A percentile compares a stretch with the other conserved stretches of the same genome.
Evolutionary conservation across 2,797 vertebrate species (phyloP).

Genomic region (Florisuga fusca): DNA sequence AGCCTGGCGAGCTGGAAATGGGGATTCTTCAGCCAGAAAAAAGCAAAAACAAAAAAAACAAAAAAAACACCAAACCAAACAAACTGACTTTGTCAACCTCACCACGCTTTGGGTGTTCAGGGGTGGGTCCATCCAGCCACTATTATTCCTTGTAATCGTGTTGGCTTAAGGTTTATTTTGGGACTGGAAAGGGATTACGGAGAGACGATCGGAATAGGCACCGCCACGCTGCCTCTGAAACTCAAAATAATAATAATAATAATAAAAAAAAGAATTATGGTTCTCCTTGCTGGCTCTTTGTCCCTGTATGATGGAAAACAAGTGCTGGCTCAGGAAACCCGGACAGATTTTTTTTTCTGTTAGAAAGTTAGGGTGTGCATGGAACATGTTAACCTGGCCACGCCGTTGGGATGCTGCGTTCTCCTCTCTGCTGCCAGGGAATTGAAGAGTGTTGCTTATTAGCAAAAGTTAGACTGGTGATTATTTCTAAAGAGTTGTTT

Average conservation of each 20-base stretch:
- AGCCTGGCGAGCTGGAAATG: slow-evolving; percentile 2
- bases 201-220: neutral
- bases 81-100: neutral
- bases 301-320: neutral
- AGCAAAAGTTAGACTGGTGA: neutral
- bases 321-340: neutral
- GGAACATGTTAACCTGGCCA: rapidly evolving
- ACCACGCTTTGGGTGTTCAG: neutral
- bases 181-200: neutral
- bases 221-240: neutral
- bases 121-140: neutral
- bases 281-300: neutral
- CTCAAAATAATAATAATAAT: neutral
- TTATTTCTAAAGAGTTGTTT: neutral
- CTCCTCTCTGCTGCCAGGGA: slow-evolving; percentile 15
- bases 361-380: rapidly evolving
- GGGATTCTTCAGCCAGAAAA: slow-evolving; percentile 6
- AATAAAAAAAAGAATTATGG: neutral
- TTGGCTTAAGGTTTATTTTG: slow-evolving; percentile 15
- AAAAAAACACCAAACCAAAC: too few relatives aligned
- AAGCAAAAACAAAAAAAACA: neutral
- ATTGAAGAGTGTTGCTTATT: neutral
- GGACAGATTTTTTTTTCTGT: neutral
- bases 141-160: neutral
- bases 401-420: rapidly evolving